phyloP scores from a whole-genome alignment of 1,140 invertebrate species.

The Panagrolaimus sp. region DNA sequence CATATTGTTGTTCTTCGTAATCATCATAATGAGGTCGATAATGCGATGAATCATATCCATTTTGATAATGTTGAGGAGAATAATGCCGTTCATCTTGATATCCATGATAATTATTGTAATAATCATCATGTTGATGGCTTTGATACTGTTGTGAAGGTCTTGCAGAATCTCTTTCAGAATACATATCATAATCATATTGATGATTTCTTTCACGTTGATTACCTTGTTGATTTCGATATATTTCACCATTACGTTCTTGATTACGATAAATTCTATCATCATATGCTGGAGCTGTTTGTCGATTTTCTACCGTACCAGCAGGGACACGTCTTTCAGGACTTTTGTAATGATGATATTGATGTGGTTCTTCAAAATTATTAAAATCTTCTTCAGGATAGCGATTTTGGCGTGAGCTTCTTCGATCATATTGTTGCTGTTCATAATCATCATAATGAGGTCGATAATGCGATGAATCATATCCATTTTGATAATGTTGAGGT shows the following conservation, averaged over 20 bases:
- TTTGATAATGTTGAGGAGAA: not conserved
- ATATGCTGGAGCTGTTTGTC: not conserved
- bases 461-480: too few relatives aligned
- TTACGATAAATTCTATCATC: not conserved
- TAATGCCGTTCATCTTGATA: not conserved
- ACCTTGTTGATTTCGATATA: not conserved
- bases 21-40: not conserved
- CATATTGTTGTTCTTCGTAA: not conserved
- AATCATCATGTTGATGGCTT: too few relatives aligned
- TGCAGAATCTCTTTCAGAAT: not conserved
- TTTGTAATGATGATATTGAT: not conserved
- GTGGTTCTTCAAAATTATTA: not conserved
- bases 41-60: not conserved
- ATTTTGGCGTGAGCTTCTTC: not conserved
- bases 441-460: not conserved
- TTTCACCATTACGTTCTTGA: not conserved
- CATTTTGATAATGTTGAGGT: not conserved
- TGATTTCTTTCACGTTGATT: not conserved
- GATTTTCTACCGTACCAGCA: not conserved
- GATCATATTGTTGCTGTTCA: not conserved
- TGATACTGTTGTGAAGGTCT: too few relatives aligned
- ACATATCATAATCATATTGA: not conserved
- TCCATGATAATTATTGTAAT: not conserved
- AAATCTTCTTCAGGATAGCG: not conserved
- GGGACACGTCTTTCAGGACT: not conserved